Evolutionary conservation across 2,888 invertebrate genomes (phyloP).

Genomic region (Netelia virgata): DNA sequence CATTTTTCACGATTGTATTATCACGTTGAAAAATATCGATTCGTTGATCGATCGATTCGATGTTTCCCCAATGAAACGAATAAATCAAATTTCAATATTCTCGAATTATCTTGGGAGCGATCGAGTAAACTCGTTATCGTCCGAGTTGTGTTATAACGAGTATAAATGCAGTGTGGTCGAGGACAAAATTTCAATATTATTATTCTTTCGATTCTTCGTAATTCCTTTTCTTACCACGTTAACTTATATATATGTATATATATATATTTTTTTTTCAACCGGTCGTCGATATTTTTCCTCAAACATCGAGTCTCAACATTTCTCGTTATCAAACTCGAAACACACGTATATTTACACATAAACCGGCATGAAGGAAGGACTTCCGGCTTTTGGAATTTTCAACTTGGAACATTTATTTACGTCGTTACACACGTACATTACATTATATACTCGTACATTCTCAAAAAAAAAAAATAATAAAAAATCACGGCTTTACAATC

Average conservation of each 20-base stretch:
- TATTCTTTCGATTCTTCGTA: not conserved
- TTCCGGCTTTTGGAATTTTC: not conserved
- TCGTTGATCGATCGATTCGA: no score
- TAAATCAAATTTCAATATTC: not conserved
- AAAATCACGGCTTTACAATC: constrained; percentile 11
- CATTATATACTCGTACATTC: not conserved
- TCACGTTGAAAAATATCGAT: no score
- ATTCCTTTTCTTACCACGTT: no score
- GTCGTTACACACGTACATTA: no score
- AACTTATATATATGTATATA: no score
- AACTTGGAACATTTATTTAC: no score
- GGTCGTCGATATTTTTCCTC: not conserved
- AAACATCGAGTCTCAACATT: not conserved
- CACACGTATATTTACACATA: no score
- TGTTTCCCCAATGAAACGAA: no score
- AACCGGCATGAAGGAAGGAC: not conserved
- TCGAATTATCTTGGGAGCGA: no score
- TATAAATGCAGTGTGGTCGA: no score
- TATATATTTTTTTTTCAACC: not conserved
- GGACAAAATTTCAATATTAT: not conserved
- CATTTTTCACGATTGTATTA: no score
- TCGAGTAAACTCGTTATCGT: no score
- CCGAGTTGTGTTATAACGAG: not conserved
- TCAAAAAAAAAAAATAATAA: not conserved
- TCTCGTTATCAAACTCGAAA: not conserved